Conservation (phyloP, 2,113 vertebrate genomes). For the Nothocercus nigrocapillus region DNA sequence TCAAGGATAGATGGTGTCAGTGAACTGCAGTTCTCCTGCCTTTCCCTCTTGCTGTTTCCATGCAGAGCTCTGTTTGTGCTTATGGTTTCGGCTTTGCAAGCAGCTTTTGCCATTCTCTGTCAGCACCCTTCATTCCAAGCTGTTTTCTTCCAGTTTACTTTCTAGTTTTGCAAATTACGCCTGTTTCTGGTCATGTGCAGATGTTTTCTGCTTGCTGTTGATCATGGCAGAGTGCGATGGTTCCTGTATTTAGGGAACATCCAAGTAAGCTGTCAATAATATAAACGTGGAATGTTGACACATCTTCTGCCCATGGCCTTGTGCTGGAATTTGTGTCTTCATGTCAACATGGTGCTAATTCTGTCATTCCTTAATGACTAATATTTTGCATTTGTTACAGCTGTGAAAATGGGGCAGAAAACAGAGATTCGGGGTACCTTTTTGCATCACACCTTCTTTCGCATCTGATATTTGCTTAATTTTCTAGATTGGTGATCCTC, state of each 20-base stretch:
- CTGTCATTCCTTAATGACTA: not conserved
- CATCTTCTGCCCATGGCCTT: not conserved
- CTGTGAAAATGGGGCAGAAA: not conserved
- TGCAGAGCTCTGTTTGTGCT: not conserved
- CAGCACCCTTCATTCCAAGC: not conserved
- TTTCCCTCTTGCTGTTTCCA: not conserved
- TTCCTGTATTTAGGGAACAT: not conserved
- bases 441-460: not conserved
- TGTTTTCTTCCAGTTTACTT: not conserved
- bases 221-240: not conserved
- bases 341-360: not conserved
- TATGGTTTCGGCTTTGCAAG: not conserved
- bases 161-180: not conserved
- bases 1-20: not conserved
- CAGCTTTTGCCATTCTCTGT: not conserved
- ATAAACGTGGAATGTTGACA: not conserved
- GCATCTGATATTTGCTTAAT: not conserved
- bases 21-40: not conserved
- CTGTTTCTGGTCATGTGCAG: not conserved
- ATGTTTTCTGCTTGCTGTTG: not conserved
- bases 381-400: not conserved
- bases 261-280: not conserved
- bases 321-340: not conserved
- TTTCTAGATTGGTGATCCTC: not conserved
- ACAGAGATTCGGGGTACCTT: not conserved